These are phyloP conservation scores for Drosophila nasuta DNA, from an alignment of 1,140 invertebrate genomes.

Conservation along the genomic window DNA sequence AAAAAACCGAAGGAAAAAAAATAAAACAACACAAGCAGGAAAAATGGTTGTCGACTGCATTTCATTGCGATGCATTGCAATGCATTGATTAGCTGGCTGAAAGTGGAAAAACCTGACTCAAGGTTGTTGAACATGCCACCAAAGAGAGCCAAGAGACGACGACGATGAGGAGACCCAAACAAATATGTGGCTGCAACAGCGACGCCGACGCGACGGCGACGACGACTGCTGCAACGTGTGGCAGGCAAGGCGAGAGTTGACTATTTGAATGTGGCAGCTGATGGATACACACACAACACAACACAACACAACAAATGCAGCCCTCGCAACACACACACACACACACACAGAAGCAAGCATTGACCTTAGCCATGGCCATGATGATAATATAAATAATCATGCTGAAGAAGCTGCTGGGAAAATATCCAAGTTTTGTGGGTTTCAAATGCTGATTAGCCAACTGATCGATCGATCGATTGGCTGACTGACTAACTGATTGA, in stretches of 20 bases:
- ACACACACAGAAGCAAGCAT: constrained; percentile 54
- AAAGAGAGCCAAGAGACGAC: constrained; percentile 17
- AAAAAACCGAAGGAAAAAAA: not conserved
- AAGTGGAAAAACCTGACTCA: constrained; percentile 85
- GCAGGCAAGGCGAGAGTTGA: constrained; percentile 40
- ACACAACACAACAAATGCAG: constrained; percentile 24
- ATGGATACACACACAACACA: constrained; percentile 61
- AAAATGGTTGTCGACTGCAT: constrained; percentile 49
- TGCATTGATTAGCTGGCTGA: constrained; percentile 72
- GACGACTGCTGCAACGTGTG: constrained; percentile 8
- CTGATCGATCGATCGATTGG: constrained; percentile 39
- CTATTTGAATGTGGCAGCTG: constrained; percentile 81
- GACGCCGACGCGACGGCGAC: constrained; percentile 28
- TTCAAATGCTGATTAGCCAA: constrained; percentile 31
- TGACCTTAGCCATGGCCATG: constrained; percentile 73
- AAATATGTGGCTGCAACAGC: constrained; percentile 65
- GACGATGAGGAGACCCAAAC: constrained; percentile 31
- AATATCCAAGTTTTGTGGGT: constrained; percentile 27
- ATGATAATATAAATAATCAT: constrained; percentile 12
- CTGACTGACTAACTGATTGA: constrained; percentile 6
- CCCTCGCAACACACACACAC: constrained; percentile 30
- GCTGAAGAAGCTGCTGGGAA: constrained; percentile 38
- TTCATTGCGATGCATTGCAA: constrained; percentile 39
- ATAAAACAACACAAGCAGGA: constrained; percentile 35
- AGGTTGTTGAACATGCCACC: constrained; percentile 82